Conservation (phyloP, 2,113 vertebrate species). For the Aptenodytes forsteri region DNA sequence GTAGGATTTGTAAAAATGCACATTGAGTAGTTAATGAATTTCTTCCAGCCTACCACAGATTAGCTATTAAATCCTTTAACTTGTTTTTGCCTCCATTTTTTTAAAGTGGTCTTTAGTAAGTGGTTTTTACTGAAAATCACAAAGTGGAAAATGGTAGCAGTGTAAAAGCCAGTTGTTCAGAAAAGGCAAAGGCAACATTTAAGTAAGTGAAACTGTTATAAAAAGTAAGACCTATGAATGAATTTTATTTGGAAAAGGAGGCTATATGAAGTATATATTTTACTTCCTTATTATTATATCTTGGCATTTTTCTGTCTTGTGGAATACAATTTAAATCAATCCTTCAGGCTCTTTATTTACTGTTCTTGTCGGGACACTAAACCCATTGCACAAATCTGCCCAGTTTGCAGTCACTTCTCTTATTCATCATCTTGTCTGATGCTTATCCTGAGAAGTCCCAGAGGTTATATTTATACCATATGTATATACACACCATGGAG, state of each 20-base stretch:
- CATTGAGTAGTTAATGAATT: not conserved
- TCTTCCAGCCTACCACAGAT: not conserved
- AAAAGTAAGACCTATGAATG: not conserved
- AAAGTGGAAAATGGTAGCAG: not conserved
- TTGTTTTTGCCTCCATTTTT: not conserved
- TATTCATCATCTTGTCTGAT: not conserved
- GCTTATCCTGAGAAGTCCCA: not conserved
- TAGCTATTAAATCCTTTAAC: not conserved
- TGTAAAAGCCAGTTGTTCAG: not conserved
- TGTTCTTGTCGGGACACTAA: not conserved
- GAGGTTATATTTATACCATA: not conserved
- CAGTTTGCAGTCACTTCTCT: not conserved
- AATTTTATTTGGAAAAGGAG: not conserved
- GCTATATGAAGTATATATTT: not conserved
- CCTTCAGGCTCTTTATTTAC: not conserved
- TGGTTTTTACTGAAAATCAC: not conserved
- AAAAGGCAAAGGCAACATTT: not conserved
- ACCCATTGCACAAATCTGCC: not conserved
- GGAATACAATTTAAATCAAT: not conserved
- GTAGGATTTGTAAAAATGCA: not conserved
- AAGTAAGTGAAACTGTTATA: not conserved
- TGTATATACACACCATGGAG: not conserved
- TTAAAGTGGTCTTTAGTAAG: not conserved
- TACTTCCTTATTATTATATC: not conserved
- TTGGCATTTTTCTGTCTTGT: not conserved